These are phyloP conservation scores for Erinaceus europaeus DNA, from an alignment of 2,113 vertebrate genomes.

Conservation along the genomic window DNA sequence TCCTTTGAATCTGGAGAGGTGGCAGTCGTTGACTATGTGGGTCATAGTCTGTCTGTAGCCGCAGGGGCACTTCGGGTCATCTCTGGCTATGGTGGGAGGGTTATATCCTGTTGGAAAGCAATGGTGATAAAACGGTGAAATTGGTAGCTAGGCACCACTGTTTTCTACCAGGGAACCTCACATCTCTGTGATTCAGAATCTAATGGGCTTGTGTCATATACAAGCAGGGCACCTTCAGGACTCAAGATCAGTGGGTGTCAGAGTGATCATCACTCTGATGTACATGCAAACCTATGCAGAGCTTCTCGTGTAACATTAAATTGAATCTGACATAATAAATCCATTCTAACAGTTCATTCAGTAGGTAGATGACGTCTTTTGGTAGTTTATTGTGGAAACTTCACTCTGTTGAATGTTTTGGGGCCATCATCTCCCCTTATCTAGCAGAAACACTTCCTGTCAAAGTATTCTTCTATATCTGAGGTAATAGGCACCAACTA, in stretches of 20 bases:
- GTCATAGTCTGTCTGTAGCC: too few species aligned
- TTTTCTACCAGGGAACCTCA: too few species aligned
- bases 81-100: neutral
- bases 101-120: neutral
- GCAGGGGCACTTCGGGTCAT: too few species aligned
- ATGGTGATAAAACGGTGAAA: neutral
- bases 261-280: neutral
- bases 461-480: conserved; percentile 31
- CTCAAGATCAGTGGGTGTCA: accelerated
- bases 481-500: neutral
- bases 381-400: conserved; percentile 27
- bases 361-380: neutral
- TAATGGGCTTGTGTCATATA: neutral
- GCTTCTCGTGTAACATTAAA: neutral
- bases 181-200: neutral
- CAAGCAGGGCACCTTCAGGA: neutral
- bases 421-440: conserved; percentile 29
- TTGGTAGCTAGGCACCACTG: neutral
- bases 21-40: too few species aligned
- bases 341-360: neutral
- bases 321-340: neutral
- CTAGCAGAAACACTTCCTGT: neutral
- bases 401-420: conserved; percentile 19
- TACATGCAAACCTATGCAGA: neutral
- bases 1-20: too few species aligned